A percentile compares a stretch with the other conserved stretches of the same genome.
phyloP scores from a whole-genome alignment of 2,113 vertebrate genomes.

The Corythoichthys intestinalis region DNA sequence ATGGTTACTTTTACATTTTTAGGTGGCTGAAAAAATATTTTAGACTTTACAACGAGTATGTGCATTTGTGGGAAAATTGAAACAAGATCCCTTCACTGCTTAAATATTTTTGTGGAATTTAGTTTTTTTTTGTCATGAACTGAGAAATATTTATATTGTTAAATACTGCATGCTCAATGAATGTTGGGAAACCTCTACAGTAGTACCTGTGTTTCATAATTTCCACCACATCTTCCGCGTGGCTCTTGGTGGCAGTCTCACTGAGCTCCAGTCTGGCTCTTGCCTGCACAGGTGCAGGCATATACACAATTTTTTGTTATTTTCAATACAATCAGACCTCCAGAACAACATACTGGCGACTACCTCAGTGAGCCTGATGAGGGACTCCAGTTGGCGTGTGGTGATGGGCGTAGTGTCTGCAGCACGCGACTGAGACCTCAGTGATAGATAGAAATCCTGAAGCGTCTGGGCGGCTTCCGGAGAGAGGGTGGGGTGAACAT shows the following conservation, averaged over 20 bases:
- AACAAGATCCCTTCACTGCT: too few relatives aligned
- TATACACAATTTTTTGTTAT: neutral
- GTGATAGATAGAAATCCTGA: slow-evolving; percentile 90
- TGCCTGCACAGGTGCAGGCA: slow-evolving; percentile 72
- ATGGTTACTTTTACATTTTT: too few relatives aligned
- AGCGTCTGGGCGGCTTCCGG: slow-evolving; percentile 84
- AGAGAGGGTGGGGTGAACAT: slow-evolving; percentile 83
- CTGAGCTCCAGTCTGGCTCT: slow-evolving; percentile 90
- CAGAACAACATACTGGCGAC: neutral
- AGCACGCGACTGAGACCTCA: slow-evolving; percentile 84
- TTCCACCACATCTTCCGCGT: slow-evolving; percentile 94
- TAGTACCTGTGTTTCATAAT: slow-evolving; percentile 97
- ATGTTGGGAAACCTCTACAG: too few relatives aligned
- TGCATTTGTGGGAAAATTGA: too few relatives aligned
- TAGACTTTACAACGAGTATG: too few relatives aligned
- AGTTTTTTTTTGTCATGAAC: too few relatives aligned
- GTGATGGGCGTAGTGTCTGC: slow-evolving; percentile 91
- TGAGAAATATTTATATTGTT: too few relatives aligned
- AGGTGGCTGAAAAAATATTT: too few relatives aligned
- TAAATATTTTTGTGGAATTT: too few relatives aligned
- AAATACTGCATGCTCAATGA: too few relatives aligned
- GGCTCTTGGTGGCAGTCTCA: slow-evolving; percentile 84
- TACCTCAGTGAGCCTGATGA: slow-evolving; percentile 92
- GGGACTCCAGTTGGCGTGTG: slow-evolving; percentile 90
- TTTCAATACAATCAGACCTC: neutral